Percentiles rank a stretch among this genome's conserved stretches.
Conservation (phyloP, 2,113 vertebrate genomes). For the Pteruthius melanotis region DNA sequence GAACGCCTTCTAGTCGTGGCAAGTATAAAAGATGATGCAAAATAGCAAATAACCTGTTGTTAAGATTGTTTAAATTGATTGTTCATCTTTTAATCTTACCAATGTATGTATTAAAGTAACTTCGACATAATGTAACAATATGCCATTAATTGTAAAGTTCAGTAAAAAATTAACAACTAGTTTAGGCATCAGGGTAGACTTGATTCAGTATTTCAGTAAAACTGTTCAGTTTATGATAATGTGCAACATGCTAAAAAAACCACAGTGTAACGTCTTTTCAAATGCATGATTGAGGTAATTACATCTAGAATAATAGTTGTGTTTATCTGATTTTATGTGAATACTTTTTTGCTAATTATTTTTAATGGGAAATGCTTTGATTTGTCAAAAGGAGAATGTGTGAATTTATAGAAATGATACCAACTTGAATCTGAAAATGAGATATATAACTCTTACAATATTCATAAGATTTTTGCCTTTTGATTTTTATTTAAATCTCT, state of each 20-base stretch:
- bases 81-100: neutral
- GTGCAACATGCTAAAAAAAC: neutral
- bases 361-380: neutral
- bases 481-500: neutral
- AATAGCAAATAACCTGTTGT: neutral
- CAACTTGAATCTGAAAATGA: neutral
- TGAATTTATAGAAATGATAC: neutral
- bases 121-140: neutral
- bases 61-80: neutral
- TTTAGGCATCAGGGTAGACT: neutral
- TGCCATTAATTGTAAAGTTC: neutral
- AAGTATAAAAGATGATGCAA: conserved; percentile 9
- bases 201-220: neutral
- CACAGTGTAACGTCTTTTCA: neutral
- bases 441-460: neutral
- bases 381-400: neutral
- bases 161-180: neutral
- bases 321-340: neutral
- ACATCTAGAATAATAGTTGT: neutral
- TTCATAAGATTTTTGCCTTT: neutral
- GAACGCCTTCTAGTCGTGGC: conserved; percentile 93
- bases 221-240: neutral
- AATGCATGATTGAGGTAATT: neutral
- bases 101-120: neutral
- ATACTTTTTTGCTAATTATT: neutral